phyloP scores from a whole-genome alignment of 2,113 vertebrate genomes.

The Aegotheles bennettii region DNA sequence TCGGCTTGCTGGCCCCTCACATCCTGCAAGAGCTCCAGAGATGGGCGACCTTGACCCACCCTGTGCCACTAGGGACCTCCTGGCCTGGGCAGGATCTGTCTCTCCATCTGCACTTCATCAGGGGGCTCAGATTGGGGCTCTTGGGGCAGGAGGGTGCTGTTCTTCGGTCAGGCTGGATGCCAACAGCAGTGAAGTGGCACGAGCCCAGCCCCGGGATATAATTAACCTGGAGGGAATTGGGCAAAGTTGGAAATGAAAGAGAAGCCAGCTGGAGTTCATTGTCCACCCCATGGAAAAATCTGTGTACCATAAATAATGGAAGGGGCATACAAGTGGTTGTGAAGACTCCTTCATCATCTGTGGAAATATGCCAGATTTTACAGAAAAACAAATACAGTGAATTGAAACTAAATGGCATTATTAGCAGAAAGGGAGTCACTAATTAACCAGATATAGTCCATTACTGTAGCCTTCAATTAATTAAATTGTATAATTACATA shows the following conservation, averaged over 20 bases:
- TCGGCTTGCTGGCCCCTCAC: accelerated
- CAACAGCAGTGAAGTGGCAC: neutral
- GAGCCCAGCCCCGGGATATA: neutral
- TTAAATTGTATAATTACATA: slow-evolving; percentile 81
- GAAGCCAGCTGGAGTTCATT: neutral
- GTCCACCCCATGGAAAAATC: neutral
- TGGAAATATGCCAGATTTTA: neutral
- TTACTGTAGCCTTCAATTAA: slow-evolving; percentile 81
- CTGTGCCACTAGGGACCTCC: neutral
- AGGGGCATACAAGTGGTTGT: neutral
- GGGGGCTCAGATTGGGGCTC: accelerated
- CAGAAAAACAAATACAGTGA: slow-evolving; percentile 55
- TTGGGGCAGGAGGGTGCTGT: accelerated
- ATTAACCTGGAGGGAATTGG: neutral
- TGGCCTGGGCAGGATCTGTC: neutral
- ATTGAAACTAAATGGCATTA: slow-evolving; percentile 72
- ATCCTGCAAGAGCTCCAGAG: neutral
- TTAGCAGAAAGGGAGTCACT: slow-evolving; percentile 76
- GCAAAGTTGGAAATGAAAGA: neutral
- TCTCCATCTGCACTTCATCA: neutral
- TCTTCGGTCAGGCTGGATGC: neutral
- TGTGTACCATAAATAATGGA: neutral
- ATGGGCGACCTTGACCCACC: accelerated
- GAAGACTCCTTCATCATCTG: neutral
- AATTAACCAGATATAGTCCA: slow-evolving; percentile 79